A percentile compares a stretch with the other conserved stretches of the same genome.
These are phyloP conservation scores for Copidosoma aretas DNA, from an alignment of 2,888 invertebrate genomes.

Conservation along the genomic window DNA sequence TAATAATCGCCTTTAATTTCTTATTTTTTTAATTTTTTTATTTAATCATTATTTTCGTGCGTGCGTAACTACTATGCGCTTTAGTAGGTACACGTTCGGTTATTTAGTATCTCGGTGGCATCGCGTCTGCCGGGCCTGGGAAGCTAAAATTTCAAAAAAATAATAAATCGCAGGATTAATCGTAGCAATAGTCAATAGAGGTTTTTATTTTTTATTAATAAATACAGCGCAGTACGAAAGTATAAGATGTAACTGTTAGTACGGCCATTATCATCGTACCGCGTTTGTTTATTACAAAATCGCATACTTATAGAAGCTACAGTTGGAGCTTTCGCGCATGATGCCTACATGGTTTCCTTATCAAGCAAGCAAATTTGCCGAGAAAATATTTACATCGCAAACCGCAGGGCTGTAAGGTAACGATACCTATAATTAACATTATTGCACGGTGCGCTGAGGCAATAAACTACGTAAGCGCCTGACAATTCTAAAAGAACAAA, in stretches of 20 bases:
- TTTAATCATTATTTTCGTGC: slow-evolving; percentile 30
- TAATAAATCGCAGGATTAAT: slow-evolving; percentile 62
- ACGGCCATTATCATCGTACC: slow-evolving; percentile 11
- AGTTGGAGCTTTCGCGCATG: background rate
- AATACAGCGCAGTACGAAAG: slow-evolving; percentile 47
- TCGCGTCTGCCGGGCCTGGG: slow-evolving; percentile 63
- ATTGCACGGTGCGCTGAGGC: no score
- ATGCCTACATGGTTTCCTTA: background rate
- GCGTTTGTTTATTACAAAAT: background rate
- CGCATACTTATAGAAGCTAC: no score
- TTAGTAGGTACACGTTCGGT: slow-evolving; percentile 43
- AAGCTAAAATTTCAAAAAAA: slow-evolving; percentile 63
- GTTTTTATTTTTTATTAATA: slow-evolving; percentile 9
- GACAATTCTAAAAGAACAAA: no score
- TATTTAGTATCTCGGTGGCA: slow-evolving; percentile 62
- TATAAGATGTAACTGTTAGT: slow-evolving; percentile 59
- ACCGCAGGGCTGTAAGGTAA: no score
- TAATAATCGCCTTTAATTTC: slow-evolving; percentile 40
- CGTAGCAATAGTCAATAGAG: slow-evolving; percentile 23
- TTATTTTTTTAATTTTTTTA: background rate
- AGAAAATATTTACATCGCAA: no score
- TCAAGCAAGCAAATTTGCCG: slow-evolving; percentile 5
- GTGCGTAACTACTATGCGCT: slow-evolving; percentile 44
- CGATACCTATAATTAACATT: no score
- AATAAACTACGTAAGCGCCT: no score